A percentile compares a stretch with the other conserved stretches of the same genome.
phyloP scores from a whole-genome alignment of 2,888 invertebrate genomes.

The Campaea margaritaria region DNA sequence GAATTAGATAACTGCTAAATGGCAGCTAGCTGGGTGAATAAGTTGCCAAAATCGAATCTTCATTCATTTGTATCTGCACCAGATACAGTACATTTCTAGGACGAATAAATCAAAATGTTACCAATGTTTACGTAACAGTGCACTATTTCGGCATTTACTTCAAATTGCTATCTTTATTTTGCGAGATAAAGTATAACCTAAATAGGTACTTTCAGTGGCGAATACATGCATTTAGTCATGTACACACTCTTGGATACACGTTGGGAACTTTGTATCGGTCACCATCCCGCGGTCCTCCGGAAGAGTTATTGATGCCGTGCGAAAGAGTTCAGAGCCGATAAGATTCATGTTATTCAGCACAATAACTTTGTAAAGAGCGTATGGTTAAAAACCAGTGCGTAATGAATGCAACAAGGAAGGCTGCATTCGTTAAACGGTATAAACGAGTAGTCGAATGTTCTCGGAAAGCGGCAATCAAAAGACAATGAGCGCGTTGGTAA shows the following conservation, averaged over 20 bases:
- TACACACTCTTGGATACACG: conserved; percentile 16
- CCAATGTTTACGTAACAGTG: conserved; percentile 28
- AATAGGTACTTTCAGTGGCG: conserved; percentile 13
- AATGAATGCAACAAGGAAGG: conserved; percentile 77
- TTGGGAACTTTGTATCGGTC: background rate
- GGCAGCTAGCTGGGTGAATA: conserved; percentile 6
- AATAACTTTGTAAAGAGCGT: conserved; percentile 20
- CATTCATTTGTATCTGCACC: conserved; percentile 19
- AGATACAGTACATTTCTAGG: conserved; percentile 27
- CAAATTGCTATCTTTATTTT: conserved; percentile 27
- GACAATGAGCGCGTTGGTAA: conserved; percentile 73
- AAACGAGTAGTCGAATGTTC: conserved; percentile 78
- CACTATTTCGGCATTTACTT: conserved; percentile 31
- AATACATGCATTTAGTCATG: conserved; percentile 31
- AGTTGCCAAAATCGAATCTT: conserved; percentile 21
- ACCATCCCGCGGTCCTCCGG: conserved; percentile 9
- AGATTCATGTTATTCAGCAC: conserved; percentile 33
- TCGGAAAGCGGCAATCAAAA: conserved; percentile 77
- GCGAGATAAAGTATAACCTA: conserved; percentile 25
- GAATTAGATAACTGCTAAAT: conserved; percentile 6
- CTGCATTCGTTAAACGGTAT: conserved; percentile 76
- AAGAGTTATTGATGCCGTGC: conserved; percentile 27
- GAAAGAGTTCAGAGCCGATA: conserved; percentile 28
- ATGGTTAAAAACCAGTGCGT: conserved; percentile 66
- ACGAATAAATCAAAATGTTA: conserved; percentile 26